Percentiles rank a stretch among this genome's conserved stretches.
These are phyloP conservation scores for Clarias gariepinus DNA, from an alignment of 2,113 vertebrate genomes.

Conservation along the genomic window DNA sequence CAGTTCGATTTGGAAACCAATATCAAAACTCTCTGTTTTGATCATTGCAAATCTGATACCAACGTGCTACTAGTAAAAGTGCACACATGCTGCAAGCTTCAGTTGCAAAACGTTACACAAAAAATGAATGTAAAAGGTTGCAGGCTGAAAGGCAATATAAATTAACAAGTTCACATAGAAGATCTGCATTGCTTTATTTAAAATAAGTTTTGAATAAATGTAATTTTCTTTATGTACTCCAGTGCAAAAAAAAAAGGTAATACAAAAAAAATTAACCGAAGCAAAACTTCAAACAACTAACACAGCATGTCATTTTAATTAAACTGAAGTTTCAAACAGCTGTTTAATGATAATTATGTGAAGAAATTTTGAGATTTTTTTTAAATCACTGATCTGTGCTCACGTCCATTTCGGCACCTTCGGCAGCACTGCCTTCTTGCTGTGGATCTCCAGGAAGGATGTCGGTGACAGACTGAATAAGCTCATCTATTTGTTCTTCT, in stretches of 20 bases:
- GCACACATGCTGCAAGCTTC: background rate
- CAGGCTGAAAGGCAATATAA: background rate
- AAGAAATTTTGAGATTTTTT: background rate
- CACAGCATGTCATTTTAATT: background rate
- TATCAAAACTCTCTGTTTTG: background rate
- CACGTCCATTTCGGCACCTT: slow-evolving; percentile 62
- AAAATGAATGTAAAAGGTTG: background rate
- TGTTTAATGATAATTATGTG: background rate
- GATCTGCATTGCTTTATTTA: background rate
- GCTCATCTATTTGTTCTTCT: slow-evolving; percentile 79
- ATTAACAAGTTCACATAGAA: background rate
- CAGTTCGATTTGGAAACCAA: background rate
- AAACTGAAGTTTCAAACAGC: background rate
- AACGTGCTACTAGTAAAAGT: background rate
- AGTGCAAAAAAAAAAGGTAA: background rate
- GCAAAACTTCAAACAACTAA: background rate
- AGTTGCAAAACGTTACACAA: background rate
- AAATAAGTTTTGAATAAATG: background rate
- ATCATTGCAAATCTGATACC: too few species aligned
- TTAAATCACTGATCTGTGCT: slow-evolving; percentile 37
- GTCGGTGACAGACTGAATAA: slow-evolving; percentile 71
- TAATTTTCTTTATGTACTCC: background rate
- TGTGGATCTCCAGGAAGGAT: slow-evolving; percentile 73
- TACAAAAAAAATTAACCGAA: too few species aligned
- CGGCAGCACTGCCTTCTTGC: slow-evolving; percentile 60